Conservation (phyloP, 2,113 vertebrate genomes). For the Gavialis gangeticus region DNA sequence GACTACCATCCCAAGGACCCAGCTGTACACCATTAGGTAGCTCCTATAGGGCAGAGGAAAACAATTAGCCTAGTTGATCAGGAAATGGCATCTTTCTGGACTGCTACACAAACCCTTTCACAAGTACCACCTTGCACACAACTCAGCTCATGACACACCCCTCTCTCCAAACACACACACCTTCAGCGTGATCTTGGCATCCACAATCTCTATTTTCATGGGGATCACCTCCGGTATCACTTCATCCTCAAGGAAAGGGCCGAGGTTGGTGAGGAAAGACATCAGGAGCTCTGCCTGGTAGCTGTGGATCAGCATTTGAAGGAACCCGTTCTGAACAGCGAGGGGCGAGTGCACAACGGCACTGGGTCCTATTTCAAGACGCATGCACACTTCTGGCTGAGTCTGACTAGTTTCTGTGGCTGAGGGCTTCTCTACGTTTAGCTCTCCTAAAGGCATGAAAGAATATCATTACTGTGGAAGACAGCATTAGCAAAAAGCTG, state of each 20-base stretch:
- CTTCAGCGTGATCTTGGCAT: constrained; percentile 88
- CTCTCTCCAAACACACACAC: constrained; percentile 78
- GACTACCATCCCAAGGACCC: background rate
- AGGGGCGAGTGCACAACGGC: constrained; percentile 80
- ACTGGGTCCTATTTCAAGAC: constrained; percentile 84
- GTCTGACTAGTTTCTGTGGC: constrained; percentile 2
- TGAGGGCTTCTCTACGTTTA: constrained; percentile 26
- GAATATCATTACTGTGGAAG: background rate
- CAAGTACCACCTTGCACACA: rapidly evolving
- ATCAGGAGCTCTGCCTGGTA: constrained; percentile 84
- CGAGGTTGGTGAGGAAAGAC: constrained; percentile 88
- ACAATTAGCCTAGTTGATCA: background rate
- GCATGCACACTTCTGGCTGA: constrained; percentile 78
- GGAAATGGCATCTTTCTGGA: background rate
- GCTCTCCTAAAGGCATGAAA: constrained; percentile 40
- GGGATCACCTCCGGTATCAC: constrained; percentile 88
- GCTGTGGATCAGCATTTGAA: constrained; percentile 82
- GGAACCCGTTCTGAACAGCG: constrained; percentile 84
- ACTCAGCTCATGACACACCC: background rate
- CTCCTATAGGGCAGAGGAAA: background rate
- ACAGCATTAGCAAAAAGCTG: rapidly evolving
- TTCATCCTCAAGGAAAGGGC: constrained; percentile 95
- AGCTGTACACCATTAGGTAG: rapidly evolving
- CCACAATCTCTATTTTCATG: constrained; percentile 87
- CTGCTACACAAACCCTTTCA: background rate